Evolutionary conservation across 1,140 invertebrate genomes (phyloP), one percentile per base, ranked within the genome.

Genomic region (Trichonephila clavipes): DNA sequence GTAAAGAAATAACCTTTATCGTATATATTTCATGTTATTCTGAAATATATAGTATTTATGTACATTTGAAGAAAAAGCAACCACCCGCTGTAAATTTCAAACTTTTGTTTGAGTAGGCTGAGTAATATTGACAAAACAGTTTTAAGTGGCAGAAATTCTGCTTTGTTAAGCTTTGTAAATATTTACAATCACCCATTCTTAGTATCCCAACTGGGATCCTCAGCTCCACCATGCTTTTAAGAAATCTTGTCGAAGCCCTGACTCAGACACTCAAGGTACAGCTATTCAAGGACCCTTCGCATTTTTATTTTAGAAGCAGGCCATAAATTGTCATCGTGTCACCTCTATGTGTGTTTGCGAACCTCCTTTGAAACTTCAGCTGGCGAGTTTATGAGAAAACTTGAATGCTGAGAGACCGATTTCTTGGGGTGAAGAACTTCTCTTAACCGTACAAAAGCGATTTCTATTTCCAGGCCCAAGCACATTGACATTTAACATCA

Each of bases 261-360:
- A 85, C 83, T 85, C 83, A 85, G 40, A 85, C 83, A 85, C 83
- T 85, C 83, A 58, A 85, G 83, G 2, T 28, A 59, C 21, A n/a
- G 83, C 44, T 61, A 58, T 85, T 61, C 44, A 85, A 61, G 83
- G 24, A 58, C 51, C 58, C 24, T 21, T 85, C 7, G 51, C 28
- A 59, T 58, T 85, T 58, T 58, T 85, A 85, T 85, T 85, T 85
- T 85, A 24, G 58, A 59, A 59, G n/a, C 19, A 51, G 51, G 24
- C 83, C 21, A 85, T 85, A 85, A 85, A 85, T 85, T 85, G 83
- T 85, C 40, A 59, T 59, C 59, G 83, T 85, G 83, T 85, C 83
- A 58, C 83, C 51, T 85, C 21, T 59, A 51, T 85, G 69, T 85
- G 69, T 77, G 72, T 77, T 34, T 77, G 72, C 28, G 72, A 85